Conservation (phyloP, 2,113 vertebrate genomes). For the Lates calcarifer region DNA sequence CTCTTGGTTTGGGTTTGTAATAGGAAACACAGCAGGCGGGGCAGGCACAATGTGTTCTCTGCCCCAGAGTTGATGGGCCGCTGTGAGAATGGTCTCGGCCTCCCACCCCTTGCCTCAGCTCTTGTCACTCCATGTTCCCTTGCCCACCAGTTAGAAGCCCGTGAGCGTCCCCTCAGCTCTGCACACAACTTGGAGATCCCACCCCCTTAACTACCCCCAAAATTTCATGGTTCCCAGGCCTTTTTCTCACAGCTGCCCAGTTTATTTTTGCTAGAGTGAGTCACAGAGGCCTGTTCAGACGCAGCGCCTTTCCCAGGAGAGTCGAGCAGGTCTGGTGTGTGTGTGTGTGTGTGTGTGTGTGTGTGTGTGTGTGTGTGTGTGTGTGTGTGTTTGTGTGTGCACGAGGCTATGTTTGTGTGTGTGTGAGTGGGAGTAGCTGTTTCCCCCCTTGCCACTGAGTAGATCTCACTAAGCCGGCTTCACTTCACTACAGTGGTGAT, state of each 20-base stretch:
- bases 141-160: conserved; percentile 57
- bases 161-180: conserved; percentile 47
- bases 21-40: conserved; percentile 70
- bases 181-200: conserved; percentile 48
- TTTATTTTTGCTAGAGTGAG: conserved; percentile 87
- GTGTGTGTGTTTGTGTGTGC: conserved; percentile 42
- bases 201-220: conserved; percentile 74
- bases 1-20: conserved; percentile 47
- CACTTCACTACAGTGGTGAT: conserved; percentile 22
- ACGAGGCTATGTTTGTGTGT: no score
- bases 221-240: conserved; percentile 85
- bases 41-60: conserved; percentile 72
- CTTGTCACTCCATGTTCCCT: conserved; percentile 61
- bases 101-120: conserved; percentile 56
- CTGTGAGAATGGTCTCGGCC: conserved; percentile 59
- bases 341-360: conserved; percentile 51
- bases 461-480: conserved; percentile 37
- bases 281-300: conserved; percentile 82
- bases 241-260: conserved; percentile 86
- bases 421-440: conserved; percentile 39
- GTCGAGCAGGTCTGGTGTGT: conserved; percentile 65
- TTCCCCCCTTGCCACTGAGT: conserved; percentile 47
- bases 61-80: conserved; percentile 45
- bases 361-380: conserved; percentile 9
- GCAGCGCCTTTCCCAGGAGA: conserved; percentile 79